These are phyloP conservation scores for Gephyroberyx darwinii DNA, from an alignment of 2,797 vertebrate species.

Conservation along the genomic window DNA sequence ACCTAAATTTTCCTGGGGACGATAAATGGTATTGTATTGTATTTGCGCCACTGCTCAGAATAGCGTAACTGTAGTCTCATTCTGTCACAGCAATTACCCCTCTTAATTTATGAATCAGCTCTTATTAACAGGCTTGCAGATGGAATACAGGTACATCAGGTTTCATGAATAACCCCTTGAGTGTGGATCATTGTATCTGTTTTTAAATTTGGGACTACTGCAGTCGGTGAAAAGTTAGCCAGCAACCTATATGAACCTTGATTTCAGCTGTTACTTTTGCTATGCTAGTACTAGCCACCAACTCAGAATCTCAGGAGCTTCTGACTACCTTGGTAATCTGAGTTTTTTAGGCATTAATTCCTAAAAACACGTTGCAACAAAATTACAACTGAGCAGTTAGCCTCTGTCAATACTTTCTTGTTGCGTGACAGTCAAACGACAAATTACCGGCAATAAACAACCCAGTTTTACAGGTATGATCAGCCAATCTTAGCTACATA, in stretches of 20 bases:
- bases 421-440: background rate
- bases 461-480: background rate
- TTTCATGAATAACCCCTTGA: slow-evolving; percentile 27
- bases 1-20: slow-evolving; percentile 54
- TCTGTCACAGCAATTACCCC: slow-evolving; percentile 61
- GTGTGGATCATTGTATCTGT: slow-evolving; percentile 28
- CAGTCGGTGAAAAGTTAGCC: slow-evolving; percentile 25
- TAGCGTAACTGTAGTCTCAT: slow-evolving; percentile 44
- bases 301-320: background rate
- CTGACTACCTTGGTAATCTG: background rate
- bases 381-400: background rate
- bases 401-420: background rate
- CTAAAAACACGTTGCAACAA: background rate
- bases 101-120: slow-evolving; percentile 73
- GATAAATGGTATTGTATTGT: slow-evolving; percentile 68
- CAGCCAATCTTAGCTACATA: too few species aligned
- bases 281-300: background rate
- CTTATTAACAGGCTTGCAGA: slow-evolving; percentile 61
- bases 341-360: background rate
- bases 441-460: background rate
- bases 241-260: background rate
- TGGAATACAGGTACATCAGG: slow-evolving; percentile 36
- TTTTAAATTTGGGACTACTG: slow-evolving; percentile 37
- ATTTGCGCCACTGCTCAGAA: slow-evolving; percentile 56
- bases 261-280: background rate